These are phyloP conservation scores for Phlogophora meticulosa DNA, from an alignment of 2,888 invertebrate species.

Conservation along the genomic window DNA sequence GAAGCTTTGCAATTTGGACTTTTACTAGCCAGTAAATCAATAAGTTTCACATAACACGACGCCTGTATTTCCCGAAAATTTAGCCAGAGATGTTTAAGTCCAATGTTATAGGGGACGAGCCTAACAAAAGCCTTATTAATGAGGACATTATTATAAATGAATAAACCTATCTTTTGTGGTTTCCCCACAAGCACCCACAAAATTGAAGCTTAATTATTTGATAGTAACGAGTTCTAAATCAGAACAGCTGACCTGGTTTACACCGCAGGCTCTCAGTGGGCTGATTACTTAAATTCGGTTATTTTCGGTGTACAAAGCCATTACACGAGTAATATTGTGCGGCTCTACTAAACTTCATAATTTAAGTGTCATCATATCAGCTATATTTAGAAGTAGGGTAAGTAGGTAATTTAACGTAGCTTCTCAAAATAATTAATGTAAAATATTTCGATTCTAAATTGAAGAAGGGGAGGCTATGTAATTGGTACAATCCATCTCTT, in stretches of 20 bases:
- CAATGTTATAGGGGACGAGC: no score
- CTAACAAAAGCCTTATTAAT: no score
- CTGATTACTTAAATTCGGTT: constrained; percentile 27
- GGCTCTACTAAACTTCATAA: constrained; percentile 16
- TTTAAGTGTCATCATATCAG: constrained; percentile 18
- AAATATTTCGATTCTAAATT: constrained; percentile 1
- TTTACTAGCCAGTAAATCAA: background rate
- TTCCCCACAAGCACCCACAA: background rate
- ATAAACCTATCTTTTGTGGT: background rate
- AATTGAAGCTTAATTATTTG: constrained; percentile 20
- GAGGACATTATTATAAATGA: no score
- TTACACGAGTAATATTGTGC: background rate
- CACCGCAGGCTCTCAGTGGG: constrained; percentile 10
- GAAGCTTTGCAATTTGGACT: background rate
- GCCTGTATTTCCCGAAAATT: no score
- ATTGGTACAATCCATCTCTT: background rate
- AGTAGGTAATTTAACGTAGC: background rate
- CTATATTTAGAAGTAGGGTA: background rate
- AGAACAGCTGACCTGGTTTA: constrained; percentile 43
- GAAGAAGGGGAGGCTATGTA: background rate
- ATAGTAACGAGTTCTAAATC: constrained; percentile 11
- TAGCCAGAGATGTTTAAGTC: no score
- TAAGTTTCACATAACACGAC: no score
- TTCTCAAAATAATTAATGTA: background rate
- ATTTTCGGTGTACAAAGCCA: constrained; percentile 9